A percentile compares a stretch with the other conserved stretches of the same genome.
phyloP scores from a whole-genome alignment of 2,113 vertebrate species.

The Zosterops borbonicus region DNA sequence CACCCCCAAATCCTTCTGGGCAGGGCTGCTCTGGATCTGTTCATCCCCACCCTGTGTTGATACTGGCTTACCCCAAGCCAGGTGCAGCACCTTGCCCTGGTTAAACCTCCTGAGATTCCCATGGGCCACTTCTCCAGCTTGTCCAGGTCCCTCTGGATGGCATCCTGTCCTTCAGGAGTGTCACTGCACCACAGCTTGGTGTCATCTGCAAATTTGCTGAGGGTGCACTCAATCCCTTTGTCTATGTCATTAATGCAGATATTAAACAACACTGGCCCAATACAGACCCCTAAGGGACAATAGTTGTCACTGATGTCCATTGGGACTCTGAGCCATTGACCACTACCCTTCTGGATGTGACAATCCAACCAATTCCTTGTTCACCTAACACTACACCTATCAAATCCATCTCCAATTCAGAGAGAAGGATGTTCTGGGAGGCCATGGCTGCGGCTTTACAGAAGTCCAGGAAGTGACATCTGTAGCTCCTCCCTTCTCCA shows the following conservation, averaged over 20 bases:
- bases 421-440: not conserved
- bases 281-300: not conserved
- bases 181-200: not conserved
- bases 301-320: not conserved
- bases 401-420: not conserved
- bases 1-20: not conserved
- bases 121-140: not conserved
- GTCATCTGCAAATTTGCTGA: not conserved
- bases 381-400: not conserved
- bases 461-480: not conserved
- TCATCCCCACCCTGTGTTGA: not conserved
- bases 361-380: not conserved
- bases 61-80: fast-evolving
- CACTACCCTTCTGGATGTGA: not conserved
- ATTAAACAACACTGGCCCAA: not conserved
- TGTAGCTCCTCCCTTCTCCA: not conserved
- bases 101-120: not conserved
- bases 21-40: not conserved
- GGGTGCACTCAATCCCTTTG: fast-evolving
- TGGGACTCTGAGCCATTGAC: fast-evolving
- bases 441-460: not conserved
- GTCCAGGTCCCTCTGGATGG: not conserved
- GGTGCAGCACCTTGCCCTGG: not conserved
- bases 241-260: not conserved
- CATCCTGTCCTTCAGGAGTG: not conserved